phyloP scores from a whole-genome alignment of 2,888 invertebrate genomes.

The Pollenia labialis region DNA sequence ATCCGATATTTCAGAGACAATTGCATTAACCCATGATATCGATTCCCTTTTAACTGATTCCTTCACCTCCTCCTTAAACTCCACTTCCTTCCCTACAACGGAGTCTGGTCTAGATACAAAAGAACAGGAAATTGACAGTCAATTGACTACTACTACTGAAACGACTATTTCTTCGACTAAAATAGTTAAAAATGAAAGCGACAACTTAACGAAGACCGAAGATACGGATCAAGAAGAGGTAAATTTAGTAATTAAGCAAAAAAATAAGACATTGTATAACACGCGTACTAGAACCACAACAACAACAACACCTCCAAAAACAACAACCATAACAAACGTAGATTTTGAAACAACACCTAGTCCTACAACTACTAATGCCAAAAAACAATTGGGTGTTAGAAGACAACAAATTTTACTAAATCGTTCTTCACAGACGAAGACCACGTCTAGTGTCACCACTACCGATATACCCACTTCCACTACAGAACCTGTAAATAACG shows the following conservation, averaged over 20 bases:
- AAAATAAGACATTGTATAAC: constrained; percentile 72
- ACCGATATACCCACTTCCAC: constrained; percentile 74
- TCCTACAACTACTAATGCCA: constrained; percentile 61
- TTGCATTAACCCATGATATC: constrained; percentile 69
- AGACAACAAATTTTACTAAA: constrained; percentile 78
- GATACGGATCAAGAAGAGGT: constrained; percentile 76
- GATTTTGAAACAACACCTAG: constrained; percentile 66
- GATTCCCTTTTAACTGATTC: constrained; percentile 73
- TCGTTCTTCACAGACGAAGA: constrained; percentile 76
- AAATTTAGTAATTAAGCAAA: constrained; percentile 75
- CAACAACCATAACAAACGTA: constrained; percentile 63
- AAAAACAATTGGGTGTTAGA: constrained; percentile 76
- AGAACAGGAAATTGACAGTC: constrained; percentile 54
- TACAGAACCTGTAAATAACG: constrained; percentile 77
- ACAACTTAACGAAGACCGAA: constrained; percentile 73
- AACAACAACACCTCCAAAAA: constrained; percentile 73
- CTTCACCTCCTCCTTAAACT: constrained; percentile 67
- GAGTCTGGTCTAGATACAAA: constrained; percentile 77
- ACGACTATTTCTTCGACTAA: constrained; percentile 50
- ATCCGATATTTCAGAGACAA: constrained; percentile 66
- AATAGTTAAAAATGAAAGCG: constrained; percentile 42
- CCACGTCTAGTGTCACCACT: constrained; percentile 72
- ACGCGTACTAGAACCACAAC: constrained; percentile 75
- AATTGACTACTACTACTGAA: constrained; percentile 69
- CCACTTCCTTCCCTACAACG: constrained; percentile 72